These are phyloP conservation scores for Dermatemys mawii DNA, from an alignment of 2,113 vertebrate species.

Conservation along the genomic window DNA sequence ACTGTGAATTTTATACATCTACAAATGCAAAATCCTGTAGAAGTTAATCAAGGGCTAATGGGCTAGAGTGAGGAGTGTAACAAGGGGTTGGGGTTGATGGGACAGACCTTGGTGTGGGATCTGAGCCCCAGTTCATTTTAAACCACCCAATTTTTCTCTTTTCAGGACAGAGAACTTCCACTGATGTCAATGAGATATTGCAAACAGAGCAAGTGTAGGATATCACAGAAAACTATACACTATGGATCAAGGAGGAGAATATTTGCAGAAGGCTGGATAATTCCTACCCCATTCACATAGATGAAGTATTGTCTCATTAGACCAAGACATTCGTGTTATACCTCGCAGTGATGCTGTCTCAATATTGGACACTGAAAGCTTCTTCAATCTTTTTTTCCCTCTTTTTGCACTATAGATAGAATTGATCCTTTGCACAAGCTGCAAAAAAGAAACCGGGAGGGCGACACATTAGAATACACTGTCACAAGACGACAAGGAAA, in stretches of 20 bases:
- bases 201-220: neutral
- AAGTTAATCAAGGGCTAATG: neutral
- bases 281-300: neutral
- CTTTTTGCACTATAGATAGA: conserved; percentile 98
- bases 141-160: neutral
- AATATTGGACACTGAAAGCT: conserved; percentile 92
- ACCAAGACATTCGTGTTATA: conserved; percentile 39
- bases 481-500: neutral
- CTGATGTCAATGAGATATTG: neutral
- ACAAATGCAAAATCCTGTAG: neutral
- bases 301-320: neutral
- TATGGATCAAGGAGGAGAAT: neutral
- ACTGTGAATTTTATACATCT: conserved; percentile 9
- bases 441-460: conserved; percentile 45
- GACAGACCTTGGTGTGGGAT: neutral
- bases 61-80: neutral
- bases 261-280: neutral
- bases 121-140: neutral
- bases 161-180: neutral
- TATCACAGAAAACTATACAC: neutral
- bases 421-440: conserved; percentile 99
- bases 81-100: neutral
- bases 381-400: conserved; percentile 98
- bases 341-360: conserved; percentile 94
- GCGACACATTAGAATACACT: neutral